A percentile compares a stretch with the other conserved stretches of the same genome.
Conservation (phyloP, 2,113 vertebrate species). For the Cheilinus undulatus region DNA sequence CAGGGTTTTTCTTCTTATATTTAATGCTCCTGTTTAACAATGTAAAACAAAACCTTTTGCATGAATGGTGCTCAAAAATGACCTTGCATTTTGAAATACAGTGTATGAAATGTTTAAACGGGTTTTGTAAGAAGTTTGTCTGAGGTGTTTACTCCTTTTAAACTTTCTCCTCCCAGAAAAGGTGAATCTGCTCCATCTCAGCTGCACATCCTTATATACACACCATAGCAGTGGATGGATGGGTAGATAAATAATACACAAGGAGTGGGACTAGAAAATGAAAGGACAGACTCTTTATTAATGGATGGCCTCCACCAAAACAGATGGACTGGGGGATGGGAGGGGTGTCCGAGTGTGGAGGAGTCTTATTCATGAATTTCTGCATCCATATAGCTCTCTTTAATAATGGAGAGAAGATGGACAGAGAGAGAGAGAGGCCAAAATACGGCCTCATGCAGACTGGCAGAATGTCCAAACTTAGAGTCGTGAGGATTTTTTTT, state of each 20-base stretch:
- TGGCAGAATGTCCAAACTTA: slow-evolving; percentile 13
- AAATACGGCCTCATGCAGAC: slow-evolving; percentile 4
- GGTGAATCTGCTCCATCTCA: slow-evolving; percentile 1
- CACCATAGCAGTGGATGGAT: slow-evolving; percentile 36
- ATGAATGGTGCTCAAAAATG: no score
- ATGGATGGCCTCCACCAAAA: slow-evolving; percentile 73
- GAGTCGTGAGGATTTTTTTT: slow-evolving; percentile 6
- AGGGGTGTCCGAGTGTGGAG: neutral
- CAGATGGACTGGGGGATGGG: slow-evolving; percentile 66
- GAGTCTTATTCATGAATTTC: slow-evolving; percentile 19
- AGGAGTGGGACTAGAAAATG: slow-evolving; percentile 53
- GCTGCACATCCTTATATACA: neutral
- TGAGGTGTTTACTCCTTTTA: no score
- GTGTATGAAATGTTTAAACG: no score
- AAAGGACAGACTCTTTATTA: slow-evolving; percentile 70
- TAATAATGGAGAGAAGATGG: slow-evolving; percentile 36
- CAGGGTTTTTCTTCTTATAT: no score
- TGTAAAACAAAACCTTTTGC: no score
- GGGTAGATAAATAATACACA: slow-evolving; percentile 73
- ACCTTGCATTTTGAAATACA: no score
- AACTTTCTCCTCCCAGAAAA: neutral
- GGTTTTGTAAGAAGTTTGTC: no score
- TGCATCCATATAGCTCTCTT: slow-evolving; percentile 15
- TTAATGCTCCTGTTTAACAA: no score
- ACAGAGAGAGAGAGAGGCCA: slow-evolving; percentile 1